Evolutionary conservation across 2,797 vertebrate genomes (phyloP).

Genomic region (Somateria mollissima): DNA sequence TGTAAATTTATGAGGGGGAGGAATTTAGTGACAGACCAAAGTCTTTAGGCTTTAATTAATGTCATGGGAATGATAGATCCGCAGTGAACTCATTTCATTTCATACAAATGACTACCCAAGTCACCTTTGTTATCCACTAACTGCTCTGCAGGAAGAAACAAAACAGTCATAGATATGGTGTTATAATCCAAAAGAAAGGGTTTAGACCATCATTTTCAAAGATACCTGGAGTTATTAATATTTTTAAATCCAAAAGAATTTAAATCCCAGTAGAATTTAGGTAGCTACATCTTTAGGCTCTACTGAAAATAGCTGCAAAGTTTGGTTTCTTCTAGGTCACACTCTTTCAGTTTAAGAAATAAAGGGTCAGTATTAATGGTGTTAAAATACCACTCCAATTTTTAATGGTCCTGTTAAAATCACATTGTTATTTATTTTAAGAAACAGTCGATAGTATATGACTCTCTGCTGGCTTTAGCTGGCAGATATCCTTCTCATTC

Average conservation of each 20-base stretch:
- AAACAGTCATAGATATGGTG: neutral
- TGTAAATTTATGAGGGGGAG: conserved; percentile 62
- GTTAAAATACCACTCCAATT: conserved; percentile 4
- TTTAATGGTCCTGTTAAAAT: conserved; percentile 12
- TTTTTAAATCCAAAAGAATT: neutral
- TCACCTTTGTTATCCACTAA: conserved; percentile 42
- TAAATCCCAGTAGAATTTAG: neutral
- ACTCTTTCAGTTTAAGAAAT: neutral
- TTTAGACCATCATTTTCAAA: neutral
- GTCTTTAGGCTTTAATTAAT: conserved; percentile 64
- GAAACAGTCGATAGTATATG: neutral
- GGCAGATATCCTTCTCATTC: neutral
- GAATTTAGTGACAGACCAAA: conserved; percentile 60
- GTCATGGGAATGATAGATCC: conserved; percentile 56
- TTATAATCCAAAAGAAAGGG: neutral
- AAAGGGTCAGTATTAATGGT: neutral
- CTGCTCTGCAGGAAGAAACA: neutral
- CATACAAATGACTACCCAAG: conserved; percentile 6
- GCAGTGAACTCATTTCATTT: conserved; percentile 9
- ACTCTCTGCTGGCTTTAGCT: neutral
- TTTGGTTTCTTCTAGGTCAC: neutral
- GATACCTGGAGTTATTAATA: neutral
- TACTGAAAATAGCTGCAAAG: neutral
- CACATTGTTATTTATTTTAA: neutral
- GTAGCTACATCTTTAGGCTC: neutral